Conservation (phyloP, 1,140 invertebrate genomes). For the Zaprionus davidi region DNA sequence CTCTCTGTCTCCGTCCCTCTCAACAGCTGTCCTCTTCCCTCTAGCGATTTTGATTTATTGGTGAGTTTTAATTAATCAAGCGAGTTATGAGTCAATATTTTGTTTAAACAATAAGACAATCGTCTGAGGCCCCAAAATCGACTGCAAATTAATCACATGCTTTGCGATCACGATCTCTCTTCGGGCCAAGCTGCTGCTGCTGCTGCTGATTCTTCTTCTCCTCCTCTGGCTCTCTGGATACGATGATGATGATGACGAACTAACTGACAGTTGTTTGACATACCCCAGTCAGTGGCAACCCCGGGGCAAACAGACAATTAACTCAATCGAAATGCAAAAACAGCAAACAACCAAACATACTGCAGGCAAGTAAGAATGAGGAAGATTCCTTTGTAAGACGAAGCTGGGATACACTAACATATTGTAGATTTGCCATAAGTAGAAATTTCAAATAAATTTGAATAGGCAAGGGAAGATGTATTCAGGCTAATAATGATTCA, state of each 20-base stretch:
- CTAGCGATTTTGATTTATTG: constrained; percentile 69
- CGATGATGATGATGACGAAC: constrained; percentile 70
- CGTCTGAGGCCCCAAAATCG: constrained; percentile 49
- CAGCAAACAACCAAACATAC: constrained; percentile 26
- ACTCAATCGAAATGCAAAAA: constrained; percentile 76
- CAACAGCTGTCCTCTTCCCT: constrained; percentile 26
- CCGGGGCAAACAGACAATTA: constrained; percentile 70
- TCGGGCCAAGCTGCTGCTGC: constrained; percentile 36
- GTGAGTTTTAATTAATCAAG: constrained; percentile 80
- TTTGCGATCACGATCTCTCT: constrained; percentile 56
- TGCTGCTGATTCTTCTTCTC: constrained; percentile 32
- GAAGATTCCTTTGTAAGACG: not conserved
- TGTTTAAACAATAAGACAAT: constrained; percentile 67
- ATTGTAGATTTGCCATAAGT: not conserved
- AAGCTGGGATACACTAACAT: not conserved
- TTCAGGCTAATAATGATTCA: too few relatives aligned
- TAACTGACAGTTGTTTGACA: constrained; percentile 81
- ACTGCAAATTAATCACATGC: constrained; percentile 79
- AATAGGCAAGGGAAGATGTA: too few relatives aligned
- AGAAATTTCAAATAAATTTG: not conserved
- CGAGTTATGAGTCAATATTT: constrained; percentile 77
- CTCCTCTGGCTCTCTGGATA: constrained; percentile 12
- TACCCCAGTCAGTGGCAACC: constrained; percentile 72
- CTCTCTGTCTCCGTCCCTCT: constrained; percentile 6
- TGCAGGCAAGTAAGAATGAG: constrained; percentile 14